These are phyloP conservation scores for Platichthys stellatus DNA, from an alignment of 2,113 vertebrate genomes.

Conservation along the genomic window DNA sequence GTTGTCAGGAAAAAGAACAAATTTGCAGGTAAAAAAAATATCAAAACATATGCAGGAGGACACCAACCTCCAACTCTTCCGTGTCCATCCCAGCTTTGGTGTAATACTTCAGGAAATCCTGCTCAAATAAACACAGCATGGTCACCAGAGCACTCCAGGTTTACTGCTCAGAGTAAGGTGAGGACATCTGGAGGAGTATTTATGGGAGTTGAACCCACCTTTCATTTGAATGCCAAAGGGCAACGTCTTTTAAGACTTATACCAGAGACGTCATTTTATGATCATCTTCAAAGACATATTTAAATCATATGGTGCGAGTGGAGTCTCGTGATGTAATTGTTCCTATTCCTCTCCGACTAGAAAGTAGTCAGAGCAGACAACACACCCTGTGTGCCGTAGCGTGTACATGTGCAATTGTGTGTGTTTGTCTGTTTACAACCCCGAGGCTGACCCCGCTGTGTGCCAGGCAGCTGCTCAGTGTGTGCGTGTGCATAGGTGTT, in stretches of 20 bases:
- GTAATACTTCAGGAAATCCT: conserved; percentile 94
- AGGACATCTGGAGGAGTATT: conserved; percentile 67
- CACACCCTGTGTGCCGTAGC: neutral
- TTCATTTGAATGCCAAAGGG: conserved; percentile 54
- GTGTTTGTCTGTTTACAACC: conserved; percentile 25
- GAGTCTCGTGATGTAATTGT: conserved; percentile 28
- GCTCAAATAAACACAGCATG: conserved; percentile 75
- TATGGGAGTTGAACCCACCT: conserved; percentile 42
- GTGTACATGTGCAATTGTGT: neutral
- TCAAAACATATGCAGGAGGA: neutral
- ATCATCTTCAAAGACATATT: conserved; percentile 51
- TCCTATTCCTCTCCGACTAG: conserved; percentile 17
- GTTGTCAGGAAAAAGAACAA: neutral
- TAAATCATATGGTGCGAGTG: neutral
- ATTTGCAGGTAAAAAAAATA: neutral
- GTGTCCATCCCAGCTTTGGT: conserved; percentile 90
- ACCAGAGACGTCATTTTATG: conserved; percentile 44
- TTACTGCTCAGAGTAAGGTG: conserved; percentile 43
- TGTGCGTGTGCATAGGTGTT: conserved; percentile 5
- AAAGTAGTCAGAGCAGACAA: neutral
- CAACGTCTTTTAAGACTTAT: conserved; percentile 41
- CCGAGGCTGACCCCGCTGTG: conserved; percentile 31
- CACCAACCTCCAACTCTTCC: conserved; percentile 85
- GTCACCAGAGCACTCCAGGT: conserved; percentile 51
- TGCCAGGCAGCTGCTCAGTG: conserved; percentile 37